Conservation (phyloP, 2,113 vertebrate species). For the Mustelus asterias region DNA sequence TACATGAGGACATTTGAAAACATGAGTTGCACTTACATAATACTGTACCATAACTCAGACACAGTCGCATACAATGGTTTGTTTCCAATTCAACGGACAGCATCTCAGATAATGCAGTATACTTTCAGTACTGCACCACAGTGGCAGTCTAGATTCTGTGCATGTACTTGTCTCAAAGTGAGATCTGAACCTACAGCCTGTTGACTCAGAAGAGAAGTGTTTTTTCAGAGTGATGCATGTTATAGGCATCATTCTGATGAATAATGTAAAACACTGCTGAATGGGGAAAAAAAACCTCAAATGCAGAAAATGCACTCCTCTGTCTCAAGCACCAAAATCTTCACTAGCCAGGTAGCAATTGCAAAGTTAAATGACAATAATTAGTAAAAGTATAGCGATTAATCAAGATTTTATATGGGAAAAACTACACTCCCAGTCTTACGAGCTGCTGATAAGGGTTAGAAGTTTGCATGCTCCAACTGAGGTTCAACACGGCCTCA, state of each 20-base stretch:
- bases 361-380: background rate
- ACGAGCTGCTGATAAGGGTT: background rate
- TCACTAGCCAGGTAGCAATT: background rate
- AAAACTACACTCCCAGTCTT: background rate
- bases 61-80: background rate
- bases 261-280: background rate
- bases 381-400: background rate
- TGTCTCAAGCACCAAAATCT: background rate
- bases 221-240: background rate
- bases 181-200: background rate
- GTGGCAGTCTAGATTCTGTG: background rate
- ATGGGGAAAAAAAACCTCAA: background rate
- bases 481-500: background rate
- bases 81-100: background rate
- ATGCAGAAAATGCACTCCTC: background rate
- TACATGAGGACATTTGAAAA: background rate
- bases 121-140: background rate
- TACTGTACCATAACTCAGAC: background rate
- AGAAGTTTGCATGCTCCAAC: background rate
- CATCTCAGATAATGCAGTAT: background rate
- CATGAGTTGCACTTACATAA: background rate
- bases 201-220: background rate
- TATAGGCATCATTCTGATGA: background rate
- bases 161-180: background rate
- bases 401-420: background rate